Evolutionary conservation across 2,797 vertebrate genomes (phyloP).

Genomic region (Pelochelys cantorii): DNA sequence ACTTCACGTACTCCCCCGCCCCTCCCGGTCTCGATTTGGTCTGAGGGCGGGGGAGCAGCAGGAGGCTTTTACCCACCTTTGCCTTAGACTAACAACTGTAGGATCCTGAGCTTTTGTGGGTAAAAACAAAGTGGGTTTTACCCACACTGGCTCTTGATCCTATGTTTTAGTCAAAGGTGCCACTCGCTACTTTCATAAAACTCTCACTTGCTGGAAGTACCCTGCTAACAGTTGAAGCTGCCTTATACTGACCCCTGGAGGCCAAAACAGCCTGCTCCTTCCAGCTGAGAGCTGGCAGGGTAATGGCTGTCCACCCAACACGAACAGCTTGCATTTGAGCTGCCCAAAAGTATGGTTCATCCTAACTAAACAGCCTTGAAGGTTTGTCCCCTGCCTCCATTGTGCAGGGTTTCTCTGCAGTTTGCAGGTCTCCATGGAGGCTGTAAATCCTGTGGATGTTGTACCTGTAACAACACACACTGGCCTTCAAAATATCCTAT

Average conservation of each 20-base stretch:
- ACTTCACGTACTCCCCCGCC: no score
- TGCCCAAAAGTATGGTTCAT: rapidly evolving
- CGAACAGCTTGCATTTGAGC: not conserved
- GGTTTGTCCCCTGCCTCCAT: conserved; percentile 48
- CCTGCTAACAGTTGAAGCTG: conserved; percentile 67
- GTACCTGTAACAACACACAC: rapidly evolving
- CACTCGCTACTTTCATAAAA: conserved; percentile 17
- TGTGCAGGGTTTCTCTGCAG: not conserved
- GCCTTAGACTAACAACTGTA: no score
- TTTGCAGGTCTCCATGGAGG: not conserved
- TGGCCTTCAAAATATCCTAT: conserved; percentile 48
- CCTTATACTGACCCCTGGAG: conserved; percentile 77
- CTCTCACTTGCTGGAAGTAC: conserved; percentile 53
- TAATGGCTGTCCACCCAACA: no score
- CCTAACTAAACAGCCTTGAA: conserved; percentile 5
- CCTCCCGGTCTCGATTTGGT: no score
- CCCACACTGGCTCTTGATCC: no score
- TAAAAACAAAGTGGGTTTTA: no score
- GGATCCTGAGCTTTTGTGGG: no score
- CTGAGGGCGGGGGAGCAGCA: no score
- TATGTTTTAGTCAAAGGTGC: no score
- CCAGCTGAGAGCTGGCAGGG: not conserved
- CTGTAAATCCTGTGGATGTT: conserved; percentile 60
- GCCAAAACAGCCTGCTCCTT: conserved; percentile 63
- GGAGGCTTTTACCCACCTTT: no score